Evolutionary conservation across 37 sponge, comb jelly and placozoan species (phyloP).

Genomic region (Geodia barretti): DNA sequence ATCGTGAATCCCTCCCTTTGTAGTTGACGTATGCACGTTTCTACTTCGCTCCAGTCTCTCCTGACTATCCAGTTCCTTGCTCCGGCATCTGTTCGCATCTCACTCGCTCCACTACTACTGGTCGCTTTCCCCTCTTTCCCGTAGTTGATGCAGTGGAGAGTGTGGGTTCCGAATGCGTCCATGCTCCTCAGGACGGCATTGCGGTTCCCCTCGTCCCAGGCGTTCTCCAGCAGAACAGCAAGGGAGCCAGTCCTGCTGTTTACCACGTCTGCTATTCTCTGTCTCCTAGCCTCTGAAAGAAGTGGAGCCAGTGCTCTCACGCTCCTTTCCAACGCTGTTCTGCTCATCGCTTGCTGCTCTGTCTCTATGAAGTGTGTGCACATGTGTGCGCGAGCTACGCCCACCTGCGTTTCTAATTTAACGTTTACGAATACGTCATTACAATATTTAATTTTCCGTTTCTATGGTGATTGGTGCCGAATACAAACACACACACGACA

Average conservation of each 20-base stretch:
- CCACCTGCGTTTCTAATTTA: not conserved
- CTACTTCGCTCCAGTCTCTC: slow-evolving; percentile 32
- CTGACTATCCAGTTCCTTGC: slow-evolving; percentile 61
- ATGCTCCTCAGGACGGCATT: slow-evolving; percentile 69
- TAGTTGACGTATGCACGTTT: slow-evolving; percentile 40
- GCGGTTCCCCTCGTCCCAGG: slow-evolving; percentile 60
- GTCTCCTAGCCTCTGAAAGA: slow-evolving; percentile 38
- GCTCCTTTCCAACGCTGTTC: not conserved
- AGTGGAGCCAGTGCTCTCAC: slow-evolving; percentile 8
- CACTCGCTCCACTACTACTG: not conserved
- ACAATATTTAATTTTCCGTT: too few relatives aligned
- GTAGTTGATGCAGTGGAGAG: slow-evolving; percentile 24
- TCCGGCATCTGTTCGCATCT: slow-evolving; percentile 72
- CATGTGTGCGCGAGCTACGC: too few relatives aligned
- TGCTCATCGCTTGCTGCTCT: not conserved
- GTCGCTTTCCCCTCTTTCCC: not conserved
- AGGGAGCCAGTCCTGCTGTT: slow-evolving; percentile 35
- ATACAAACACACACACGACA: not conserved
- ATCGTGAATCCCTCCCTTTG: slow-evolving; percentile 44
- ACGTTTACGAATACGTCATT: too few relatives aligned
- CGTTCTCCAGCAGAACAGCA: slow-evolving; percentile 65
- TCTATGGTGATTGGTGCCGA: not conserved
- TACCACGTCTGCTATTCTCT: slow-evolving; percentile 46
- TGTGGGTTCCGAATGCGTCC: slow-evolving; percentile 77
- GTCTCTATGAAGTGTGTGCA: too few relatives aligned